These are phyloP conservation scores for Eueremaeus valkanovi DNA, from an alignment of 2,888 invertebrate genomes.

Conservation along the genomic window DNA sequence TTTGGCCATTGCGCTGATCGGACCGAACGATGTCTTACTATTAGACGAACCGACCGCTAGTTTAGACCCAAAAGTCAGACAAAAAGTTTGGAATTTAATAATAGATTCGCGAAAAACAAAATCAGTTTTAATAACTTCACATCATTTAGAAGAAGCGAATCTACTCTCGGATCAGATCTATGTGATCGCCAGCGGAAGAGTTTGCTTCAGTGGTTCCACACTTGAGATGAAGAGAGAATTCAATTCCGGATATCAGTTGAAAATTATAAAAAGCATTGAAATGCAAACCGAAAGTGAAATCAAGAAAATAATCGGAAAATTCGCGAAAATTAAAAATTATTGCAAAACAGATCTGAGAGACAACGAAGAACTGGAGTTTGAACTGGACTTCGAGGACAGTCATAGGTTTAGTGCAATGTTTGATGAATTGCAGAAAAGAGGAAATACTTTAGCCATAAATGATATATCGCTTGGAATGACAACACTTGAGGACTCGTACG, in stretches of 20 bases:
- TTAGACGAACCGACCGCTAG: no score
- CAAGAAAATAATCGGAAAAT: neutral
- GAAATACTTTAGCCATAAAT: neutral
- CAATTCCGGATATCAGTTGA: slow-evolving; percentile 27
- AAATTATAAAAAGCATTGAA: neutral
- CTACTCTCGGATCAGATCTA: slow-evolving; percentile 1
- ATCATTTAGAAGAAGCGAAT: slow-evolving; percentile 30
- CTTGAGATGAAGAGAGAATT: slow-evolving; percentile 21
- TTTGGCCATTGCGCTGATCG: slow-evolving; percentile 13
- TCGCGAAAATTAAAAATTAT: neutral
- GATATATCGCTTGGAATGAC: neutral
- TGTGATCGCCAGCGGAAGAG: neutral
- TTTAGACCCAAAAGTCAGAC: slow-evolving; percentile 20
- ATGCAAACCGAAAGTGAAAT: slow-evolving; percentile 12
- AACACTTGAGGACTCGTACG: slow-evolving; percentile 14
- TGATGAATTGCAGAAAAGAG: neutral
- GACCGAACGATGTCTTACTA: slow-evolving; percentile 12
- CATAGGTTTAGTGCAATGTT: neutral
- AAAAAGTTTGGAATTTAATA: slow-evolving; percentile 26
- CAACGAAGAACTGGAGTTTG: neutral
- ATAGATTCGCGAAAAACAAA: slow-evolving; percentile 24
- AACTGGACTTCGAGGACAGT: neutral
- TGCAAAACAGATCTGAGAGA: neutral
- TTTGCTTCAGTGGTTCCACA: slow-evolving; percentile 4
- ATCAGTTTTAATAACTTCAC: slow-evolving; percentile 18